Base-by-base conservation (phyloP, 2,797 vertebrate species). In the Cossypha polioptera region DNA sequence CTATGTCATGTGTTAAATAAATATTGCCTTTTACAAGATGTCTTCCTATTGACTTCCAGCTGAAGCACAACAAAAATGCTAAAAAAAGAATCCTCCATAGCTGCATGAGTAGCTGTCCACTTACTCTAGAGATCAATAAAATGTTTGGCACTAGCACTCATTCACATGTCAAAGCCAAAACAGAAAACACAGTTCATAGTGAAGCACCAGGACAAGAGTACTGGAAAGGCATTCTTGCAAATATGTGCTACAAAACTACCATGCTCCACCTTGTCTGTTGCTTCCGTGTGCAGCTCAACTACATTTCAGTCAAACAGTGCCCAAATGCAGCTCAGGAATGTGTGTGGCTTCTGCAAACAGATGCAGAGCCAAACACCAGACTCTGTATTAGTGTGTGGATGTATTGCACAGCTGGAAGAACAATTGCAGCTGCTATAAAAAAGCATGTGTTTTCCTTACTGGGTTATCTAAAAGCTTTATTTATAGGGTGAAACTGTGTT, bases 81-180 rank as follows among this genome's bases (percentile, higher is more conserved):
- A 42, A 29, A 67, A 61, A 82, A 92, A 67, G 42, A 72, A 87
- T 75, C 28, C 42, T 84, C 29, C 35, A 42, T 61, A 68, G 16
- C 58, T 78, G 24, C 20, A 16, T 59, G 50, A 89, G 54, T 81
- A 83, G 43, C 84, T 68, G 57, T 90, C 81, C 92, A 47, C 68
- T 88, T 69, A 90, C 75, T 85, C 84, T 67, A 62, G 74, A 94
- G 84, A 92, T 92, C 61, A 94, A 92, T 66, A 92, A 96, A 83
- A 90, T 73, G 13, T 74, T 96, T 96, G 90, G 85, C 84, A 50
- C 42, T 67, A 76, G 62, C 35, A 68, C 53, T 92, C 65, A 45
- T 88, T 97, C 88, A 48, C 71, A 68, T 86, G 69, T 97, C 86
- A 94, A 94, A 96, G 59, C 73, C 88, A 93, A 96, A 97, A 92